Evolutionary conservation across 1,140 invertebrate species (phyloP), one percentile per base, ranked within the genome.

Genomic region (Drosophila chauvacae): DNA sequence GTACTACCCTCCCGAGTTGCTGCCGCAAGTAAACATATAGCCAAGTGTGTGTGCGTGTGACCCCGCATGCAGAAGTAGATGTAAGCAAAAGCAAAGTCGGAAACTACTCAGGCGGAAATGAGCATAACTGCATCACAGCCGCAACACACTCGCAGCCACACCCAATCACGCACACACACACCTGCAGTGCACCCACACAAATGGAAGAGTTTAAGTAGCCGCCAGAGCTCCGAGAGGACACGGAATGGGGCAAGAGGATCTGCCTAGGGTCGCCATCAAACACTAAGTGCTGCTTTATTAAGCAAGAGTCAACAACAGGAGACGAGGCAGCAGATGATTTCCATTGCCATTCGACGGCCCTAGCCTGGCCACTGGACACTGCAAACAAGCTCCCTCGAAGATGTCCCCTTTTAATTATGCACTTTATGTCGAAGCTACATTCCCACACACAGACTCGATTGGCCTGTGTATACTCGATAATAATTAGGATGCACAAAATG

Each of bases 281-380:
- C 60, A 68, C 73, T 85, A 85, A 85, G 81, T 85, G 81, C 81
- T 85, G 73, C 81, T 85, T 84, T 85, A 85, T 85, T 85, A 85
- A 77, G 81, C 64, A 76, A 83, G 51, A 66, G 60, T 62, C 78
- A 81, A 71, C 64, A 61, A 62, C 71, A 26, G 47, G 56, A 57
- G 56, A 56, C 7, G 30, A 50, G 28, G 30, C 58, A 37, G 53
- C 20, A 56, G 53, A 56, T 56, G 53, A 56, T 41, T 56, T 10
- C 33, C 16, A 41, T 13, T n/a, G 20, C 55, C n/a, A 26, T 56
- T 56, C 33, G 14, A 39, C 33, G 53, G 35, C 33, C 58, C 45
- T 39, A 41, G 58, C 59, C 58, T 14, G 20, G 51, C 20, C 51
- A 35, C 20, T 68, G 33, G 68, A 33, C 59, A 56, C 59, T 51